Evolutionary conservation across 2,888 invertebrate genomes (phyloP).

Genomic region (Orthosia gothica): DNA sequence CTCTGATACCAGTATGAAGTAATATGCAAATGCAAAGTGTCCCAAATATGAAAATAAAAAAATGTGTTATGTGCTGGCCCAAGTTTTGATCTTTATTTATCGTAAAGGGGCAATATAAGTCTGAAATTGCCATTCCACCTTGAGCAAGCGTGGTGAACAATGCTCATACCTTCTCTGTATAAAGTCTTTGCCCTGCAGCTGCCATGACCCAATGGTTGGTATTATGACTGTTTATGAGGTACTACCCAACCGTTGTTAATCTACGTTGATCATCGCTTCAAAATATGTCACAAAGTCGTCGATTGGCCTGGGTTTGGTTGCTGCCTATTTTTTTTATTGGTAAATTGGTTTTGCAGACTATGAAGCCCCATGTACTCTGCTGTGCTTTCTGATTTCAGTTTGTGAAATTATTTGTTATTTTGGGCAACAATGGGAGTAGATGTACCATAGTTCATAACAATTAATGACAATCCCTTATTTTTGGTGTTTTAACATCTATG

Average conservation of each 20-base stretch:
- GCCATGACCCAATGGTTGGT: too few species aligned
- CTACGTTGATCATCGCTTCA: too few species aligned
- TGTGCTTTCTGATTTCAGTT: neutral
- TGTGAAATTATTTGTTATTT: neutral
- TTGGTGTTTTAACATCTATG: too few species aligned
- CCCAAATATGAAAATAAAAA: neutral
- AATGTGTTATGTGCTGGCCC: neutral
- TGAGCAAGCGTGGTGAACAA: neutral
- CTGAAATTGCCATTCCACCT: neutral
- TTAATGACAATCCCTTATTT: too few species aligned
- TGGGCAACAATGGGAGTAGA: neutral
- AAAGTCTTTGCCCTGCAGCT: too few species aligned
- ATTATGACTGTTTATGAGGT: too few species aligned
- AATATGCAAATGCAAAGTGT: slow-evolving; percentile 5
- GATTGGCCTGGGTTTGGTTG: too few species aligned
- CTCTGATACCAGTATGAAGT: neutral
- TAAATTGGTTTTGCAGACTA: neutral
- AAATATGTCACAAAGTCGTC: too few species aligned
- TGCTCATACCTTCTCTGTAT: too few species aligned
- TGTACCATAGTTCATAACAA: too few species aligned
- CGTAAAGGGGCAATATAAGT: neutral
- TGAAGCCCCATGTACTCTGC: neutral
- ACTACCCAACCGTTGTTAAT: too few species aligned
- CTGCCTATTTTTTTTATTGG: too few species aligned
- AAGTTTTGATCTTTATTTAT: neutral